A percentile compares a stretch with the other conserved stretches of the same genome.
Evolutionary conservation across 2,888 invertebrate species (phyloP).

Genomic region (Malachius bipustulatus): DNA sequence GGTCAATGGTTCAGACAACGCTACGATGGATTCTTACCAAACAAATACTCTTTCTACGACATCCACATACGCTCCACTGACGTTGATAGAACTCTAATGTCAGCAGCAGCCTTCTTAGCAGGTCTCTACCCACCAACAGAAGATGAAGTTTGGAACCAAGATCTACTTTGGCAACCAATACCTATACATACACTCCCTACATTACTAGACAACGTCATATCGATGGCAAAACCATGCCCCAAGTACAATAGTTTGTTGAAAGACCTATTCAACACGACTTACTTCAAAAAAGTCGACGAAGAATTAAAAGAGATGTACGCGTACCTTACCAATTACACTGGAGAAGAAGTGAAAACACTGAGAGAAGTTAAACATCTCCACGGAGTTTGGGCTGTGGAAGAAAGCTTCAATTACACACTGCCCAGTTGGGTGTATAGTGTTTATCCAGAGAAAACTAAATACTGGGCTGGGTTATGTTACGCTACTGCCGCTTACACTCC

Average conservation of each 20-base stretch:
- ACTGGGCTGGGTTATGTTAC: neutral
- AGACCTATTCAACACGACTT: constrained; percentile 13
- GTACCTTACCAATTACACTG: constrained; percentile 50
- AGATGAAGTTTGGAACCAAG: constrained; percentile 45
- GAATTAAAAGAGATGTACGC: constrained; percentile 47
- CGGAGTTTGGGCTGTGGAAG: constrained; percentile 10
- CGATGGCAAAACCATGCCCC: constrained; percentile 14
- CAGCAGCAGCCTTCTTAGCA: constrained; percentile 65
- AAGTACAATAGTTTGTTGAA: constrained; percentile 13
- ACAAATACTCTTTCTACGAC: constrained; percentile 40
- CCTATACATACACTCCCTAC: constrained; percentile 56
- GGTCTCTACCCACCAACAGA: constrained; percentile 54
- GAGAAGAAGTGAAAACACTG: constrained; percentile 43
- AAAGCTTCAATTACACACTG: constrained; percentile 4
- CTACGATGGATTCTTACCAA: constrained; percentile 47
- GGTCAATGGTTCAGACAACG: constrained; percentile 60
- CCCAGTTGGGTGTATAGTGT: constrained; percentile 9
- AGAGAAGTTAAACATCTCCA: constrained; percentile 28
- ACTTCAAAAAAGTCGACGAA: constrained; percentile 35
- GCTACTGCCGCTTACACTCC: constrained; percentile 4
- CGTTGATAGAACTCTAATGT: constrained; percentile 77
- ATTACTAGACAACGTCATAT: constrained; percentile 39
- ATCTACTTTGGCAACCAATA: constrained; percentile 58
- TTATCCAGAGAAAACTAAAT: constrained; percentile 7
- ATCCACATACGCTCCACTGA: constrained; percentile 59